A percentile compares a stretch with the other conserved stretches of the same genome.
phyloP scores from a whole-genome alignment of 1,140 invertebrate genomes.

The Linepithema humile region DNA sequence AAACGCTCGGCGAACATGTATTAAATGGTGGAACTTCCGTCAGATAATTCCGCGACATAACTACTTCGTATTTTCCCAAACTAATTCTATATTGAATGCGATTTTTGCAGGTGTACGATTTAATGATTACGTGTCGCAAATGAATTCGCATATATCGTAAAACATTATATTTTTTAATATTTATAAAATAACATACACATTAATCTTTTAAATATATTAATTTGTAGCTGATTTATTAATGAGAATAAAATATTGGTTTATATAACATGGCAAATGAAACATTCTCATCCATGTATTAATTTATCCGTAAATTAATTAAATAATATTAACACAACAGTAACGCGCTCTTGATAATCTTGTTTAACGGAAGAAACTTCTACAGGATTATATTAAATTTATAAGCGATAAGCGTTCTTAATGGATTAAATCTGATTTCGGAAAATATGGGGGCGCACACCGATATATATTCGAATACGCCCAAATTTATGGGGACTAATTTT shows the following conservation, averaged over 20 bases:
- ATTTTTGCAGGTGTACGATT: neutral
- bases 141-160: neutral
- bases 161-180: slow-evolving; percentile 4
- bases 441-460: neutral
- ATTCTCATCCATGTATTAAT: slow-evolving; percentile 7
- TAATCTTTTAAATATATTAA: neutral
- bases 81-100: neutral
- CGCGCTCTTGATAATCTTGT: neutral
- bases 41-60: slow-evolving; percentile 47
- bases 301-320: slow-evolving; percentile 32
- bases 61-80: slow-evolving; percentile 22
- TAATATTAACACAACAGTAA: neutral
- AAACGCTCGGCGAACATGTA: slow-evolving; percentile 31
- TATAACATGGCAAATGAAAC: slow-evolving; percentile 10
- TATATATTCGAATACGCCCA: neutral
- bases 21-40: slow-evolving; percentile 25
- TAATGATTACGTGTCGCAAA: neutral
- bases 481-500: slow-evolving; percentile 48
- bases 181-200: neutral
- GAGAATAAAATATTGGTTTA: slow-evolving; percentile 6
- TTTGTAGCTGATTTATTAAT: slow-evolving; percentile 28
- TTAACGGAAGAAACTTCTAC: slow-evolving; percentile 3
- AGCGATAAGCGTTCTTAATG: neutral
- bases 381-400: slow-evolving; percentile 2
- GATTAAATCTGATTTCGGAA: slow-evolving; percentile 37